These are phyloP conservation scores for Idaea dimidiata DNA, from an alignment of 2,888 invertebrate genomes.

Conservation along the genomic window DNA sequence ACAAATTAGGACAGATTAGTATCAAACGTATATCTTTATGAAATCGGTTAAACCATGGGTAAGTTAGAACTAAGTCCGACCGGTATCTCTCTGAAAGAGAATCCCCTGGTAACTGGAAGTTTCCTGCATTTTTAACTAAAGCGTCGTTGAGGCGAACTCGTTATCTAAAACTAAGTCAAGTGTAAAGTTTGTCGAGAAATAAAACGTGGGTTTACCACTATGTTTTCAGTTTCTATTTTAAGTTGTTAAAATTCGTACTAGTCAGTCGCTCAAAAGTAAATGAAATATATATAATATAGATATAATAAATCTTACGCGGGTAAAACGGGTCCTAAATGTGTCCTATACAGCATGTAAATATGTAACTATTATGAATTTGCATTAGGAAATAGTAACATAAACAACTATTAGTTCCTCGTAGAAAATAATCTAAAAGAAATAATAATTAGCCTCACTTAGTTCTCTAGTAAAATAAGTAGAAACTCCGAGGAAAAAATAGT, in stretches of 20 bases:
- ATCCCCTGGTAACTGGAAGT: constrained; percentile 34
- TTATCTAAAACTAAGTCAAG: constrained; percentile 55
- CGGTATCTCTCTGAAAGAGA: background rate
- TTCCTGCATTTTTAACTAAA: constrained; percentile 54
- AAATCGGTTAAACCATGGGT: background rate
- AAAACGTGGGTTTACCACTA: background rate
- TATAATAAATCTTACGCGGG: too few species aligned
- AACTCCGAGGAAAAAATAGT: background rate
- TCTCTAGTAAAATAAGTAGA: background rate
- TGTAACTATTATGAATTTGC: too few species aligned
- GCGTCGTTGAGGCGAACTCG: constrained; percentile 33
- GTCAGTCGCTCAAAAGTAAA: too few species aligned
- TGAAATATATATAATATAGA: too few species aligned
- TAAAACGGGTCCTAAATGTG: too few species aligned
- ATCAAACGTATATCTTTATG: background rate
- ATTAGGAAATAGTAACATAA: too few species aligned
- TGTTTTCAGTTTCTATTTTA: background rate
- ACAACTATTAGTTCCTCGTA: background rate
- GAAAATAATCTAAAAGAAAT: background rate
- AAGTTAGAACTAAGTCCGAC: background rate
- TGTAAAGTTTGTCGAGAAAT: constrained; percentile 8
- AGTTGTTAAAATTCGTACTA: background rate
- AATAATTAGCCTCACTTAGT: constrained; percentile 3
- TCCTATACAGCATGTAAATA: too few species aligned
- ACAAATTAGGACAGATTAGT: background rate